These are phyloP conservation scores for Pachyseris speciosa DNA, from an alignment of 64 coral and sea anemone genomes.

Conservation along the genomic window DNA sequence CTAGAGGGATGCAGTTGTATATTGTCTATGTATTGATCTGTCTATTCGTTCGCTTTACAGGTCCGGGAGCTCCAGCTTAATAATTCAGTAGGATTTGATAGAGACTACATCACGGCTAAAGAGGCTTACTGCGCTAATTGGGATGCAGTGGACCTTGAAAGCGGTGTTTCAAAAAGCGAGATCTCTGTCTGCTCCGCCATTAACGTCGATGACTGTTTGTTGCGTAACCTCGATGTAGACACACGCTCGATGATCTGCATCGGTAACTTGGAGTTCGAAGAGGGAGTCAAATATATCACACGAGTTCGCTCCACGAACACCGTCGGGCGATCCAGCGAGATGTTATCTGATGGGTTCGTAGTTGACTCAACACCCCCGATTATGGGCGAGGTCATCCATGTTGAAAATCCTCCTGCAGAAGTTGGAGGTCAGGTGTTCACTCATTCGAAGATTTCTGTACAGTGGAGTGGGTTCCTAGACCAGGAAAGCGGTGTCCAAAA, in stretches of 20 bases:
- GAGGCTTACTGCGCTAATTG: slow-evolving; percentile 73
- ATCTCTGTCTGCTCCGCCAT: slow-evolving; percentile 81
- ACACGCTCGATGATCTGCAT: slow-evolving; percentile 69
- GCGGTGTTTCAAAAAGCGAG: slow-evolving; percentile 69
- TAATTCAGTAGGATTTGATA: slow-evolving; percentile 15
- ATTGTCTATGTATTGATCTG: no score
- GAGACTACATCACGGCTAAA: slow-evolving; percentile 82
- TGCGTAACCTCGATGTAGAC: slow-evolving; percentile 53
- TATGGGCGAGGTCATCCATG: slow-evolving; percentile 60
- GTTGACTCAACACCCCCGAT: slow-evolving; percentile 79
- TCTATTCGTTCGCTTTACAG: background rate
- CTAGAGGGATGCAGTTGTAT: no score
- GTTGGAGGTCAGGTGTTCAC: slow-evolving; percentile 21
- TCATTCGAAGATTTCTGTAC: slow-evolving; percentile 58
- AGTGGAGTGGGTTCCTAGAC: slow-evolving; percentile 82
- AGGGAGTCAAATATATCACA: slow-evolving; percentile 84
- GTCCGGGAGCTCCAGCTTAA: slow-evolving; percentile 62
- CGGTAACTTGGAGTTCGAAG: slow-evolving; percentile 70
- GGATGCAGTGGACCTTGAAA: slow-evolving; percentile 66
- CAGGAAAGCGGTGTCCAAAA: slow-evolving; percentile 63
- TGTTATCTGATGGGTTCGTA: slow-evolving; percentile 74
- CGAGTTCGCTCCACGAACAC: slow-evolving; percentile 65
- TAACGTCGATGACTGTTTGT: slow-evolving; percentile 58
- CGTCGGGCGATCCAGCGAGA: slow-evolving; percentile 47
- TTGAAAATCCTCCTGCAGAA: slow-evolving; percentile 32